These are phyloP conservation scores for Heliothis virescens DNA, from an alignment of 1,140 invertebrate genomes.

Conservation along the genomic window DNA sequence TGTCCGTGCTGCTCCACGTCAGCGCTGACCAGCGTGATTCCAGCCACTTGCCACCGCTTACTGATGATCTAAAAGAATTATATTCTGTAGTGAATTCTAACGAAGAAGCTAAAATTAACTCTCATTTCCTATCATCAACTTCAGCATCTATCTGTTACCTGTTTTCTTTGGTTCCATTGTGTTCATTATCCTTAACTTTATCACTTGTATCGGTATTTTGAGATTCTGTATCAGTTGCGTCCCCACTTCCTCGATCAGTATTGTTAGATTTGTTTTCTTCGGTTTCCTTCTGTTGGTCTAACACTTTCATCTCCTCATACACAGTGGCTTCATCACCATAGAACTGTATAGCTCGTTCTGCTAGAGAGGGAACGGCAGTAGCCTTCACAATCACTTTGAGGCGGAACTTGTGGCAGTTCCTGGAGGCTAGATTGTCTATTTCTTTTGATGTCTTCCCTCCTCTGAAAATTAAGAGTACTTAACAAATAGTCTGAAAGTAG, in stretches of 20 bases:
- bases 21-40: constrained; percentile 72
- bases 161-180: not conserved
- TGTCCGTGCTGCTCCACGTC: constrained; percentile 71
- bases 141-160: not conserved
- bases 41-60: constrained; percentile 52
- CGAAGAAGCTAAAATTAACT: too few species aligned
- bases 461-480: constrained; percentile 59
- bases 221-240: not conserved
- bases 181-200: not conserved
- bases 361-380: constrained; percentile 54
- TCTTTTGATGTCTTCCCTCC: constrained; percentile 73
- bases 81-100: too few species aligned
- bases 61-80: not conserved
- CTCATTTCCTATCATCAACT: too few species aligned
- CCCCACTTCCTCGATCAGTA: not conserved
- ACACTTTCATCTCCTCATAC: constrained; percentile 45
- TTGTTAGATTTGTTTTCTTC: not conserved
- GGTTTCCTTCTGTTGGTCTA: not conserved
- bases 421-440: constrained; percentile 74
- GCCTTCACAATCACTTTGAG: constrained; percentile 70
- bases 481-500: too few species aligned
- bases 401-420: constrained; percentile 74
- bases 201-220: not conserved
- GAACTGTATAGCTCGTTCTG: constrained; percentile 53
- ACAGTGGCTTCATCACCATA: constrained; percentile 58